Evolutionary conservation across 2,797 vertebrate species (phyloP).

Genomic region (Calcarius lapponicus): DNA sequence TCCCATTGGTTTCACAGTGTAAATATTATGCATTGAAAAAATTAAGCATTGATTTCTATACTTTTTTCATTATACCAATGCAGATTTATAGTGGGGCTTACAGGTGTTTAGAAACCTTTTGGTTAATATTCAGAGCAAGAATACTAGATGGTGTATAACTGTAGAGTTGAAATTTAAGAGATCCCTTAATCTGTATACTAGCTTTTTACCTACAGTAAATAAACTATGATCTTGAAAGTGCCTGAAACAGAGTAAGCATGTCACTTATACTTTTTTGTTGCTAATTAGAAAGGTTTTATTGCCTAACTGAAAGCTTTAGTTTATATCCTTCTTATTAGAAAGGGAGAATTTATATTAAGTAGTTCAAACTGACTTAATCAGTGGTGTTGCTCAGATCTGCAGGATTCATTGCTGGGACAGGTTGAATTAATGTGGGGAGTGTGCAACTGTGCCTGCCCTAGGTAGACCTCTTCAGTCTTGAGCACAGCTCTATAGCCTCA

Average conservation of each 20-base stretch:
- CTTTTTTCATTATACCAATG: conserved; percentile 55
- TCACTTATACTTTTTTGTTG: conserved; percentile 66
- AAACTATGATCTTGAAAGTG: conserved; percentile 96
- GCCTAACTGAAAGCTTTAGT: conserved; percentile 52
- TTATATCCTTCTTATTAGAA: conserved; percentile 40
- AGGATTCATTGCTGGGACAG: neutral
- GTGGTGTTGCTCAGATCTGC: neutral
- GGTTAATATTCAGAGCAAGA: conserved; percentile 63
- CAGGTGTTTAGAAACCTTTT: conserved; percentile 73
- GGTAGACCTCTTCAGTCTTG: neutral
- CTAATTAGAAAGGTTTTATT: conserved; percentile 42
- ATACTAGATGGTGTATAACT: conserved; percentile 81
- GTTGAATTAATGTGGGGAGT: neutral
- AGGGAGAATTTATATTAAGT: neutral
- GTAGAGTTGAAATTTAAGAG: conserved; percentile 88
- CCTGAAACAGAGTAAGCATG: conserved; percentile 86
- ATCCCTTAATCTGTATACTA: conserved; percentile 89
- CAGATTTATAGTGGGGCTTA: conserved; percentile 74
- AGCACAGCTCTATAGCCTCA: neutral
- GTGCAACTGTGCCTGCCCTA: neutral
- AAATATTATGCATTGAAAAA: conserved; percentile 78
- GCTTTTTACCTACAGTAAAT: conserved; percentile 95
- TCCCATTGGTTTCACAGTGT: conserved; percentile 72
- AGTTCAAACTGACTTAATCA: neutral
- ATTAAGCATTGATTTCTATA: conserved; percentile 56